phyloP scores from a whole-genome alignment of 2,888 invertebrate species.

The Zaprionus lineosus region DNA sequence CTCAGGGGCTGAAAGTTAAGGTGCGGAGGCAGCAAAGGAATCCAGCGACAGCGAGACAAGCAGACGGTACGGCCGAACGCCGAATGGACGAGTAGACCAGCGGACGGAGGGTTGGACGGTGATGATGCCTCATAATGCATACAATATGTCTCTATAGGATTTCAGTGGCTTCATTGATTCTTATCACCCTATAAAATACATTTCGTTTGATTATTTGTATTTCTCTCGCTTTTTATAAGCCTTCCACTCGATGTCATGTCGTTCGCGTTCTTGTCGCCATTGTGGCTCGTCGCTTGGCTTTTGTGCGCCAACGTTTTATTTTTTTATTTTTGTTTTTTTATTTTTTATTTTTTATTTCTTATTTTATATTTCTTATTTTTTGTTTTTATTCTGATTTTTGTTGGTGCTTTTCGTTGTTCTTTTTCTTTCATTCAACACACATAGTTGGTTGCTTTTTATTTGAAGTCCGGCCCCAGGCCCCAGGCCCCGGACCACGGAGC shows the following conservation, averaged over 20 bases:
- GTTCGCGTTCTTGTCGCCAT: conserved; percentile 64
- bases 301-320: conserved; percentile 57
- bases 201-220: conserved; percentile 80
- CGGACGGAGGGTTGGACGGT: no score
- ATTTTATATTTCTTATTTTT: conserved; percentile 12
- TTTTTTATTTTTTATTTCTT: conserved; percentile 28
- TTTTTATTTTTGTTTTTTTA: conserved; percentile 24
- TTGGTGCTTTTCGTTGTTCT: conserved; percentile 2
- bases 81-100: no score
- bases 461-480: conserved; percentile 33
- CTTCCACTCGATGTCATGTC: conserved; percentile 55
- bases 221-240: conserved; percentile 73
- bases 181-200: conserved; percentile 83
- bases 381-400: no score
- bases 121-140: conserved; percentile 77
- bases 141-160: conserved; percentile 82
- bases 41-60: no score
- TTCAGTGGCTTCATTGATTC: conserved; percentile 83
- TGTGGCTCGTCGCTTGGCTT: conserved; percentile 62
- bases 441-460: conserved; percentile 67
- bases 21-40: no score
- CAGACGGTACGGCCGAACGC: no score
- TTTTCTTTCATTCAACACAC: conserved; percentile 58
- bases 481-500: no score
- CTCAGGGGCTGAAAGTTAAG: not conserved